phyloP scores from a whole-genome alignment of 2,888 invertebrate genomes.

The Phaedon cochleariae region DNA sequence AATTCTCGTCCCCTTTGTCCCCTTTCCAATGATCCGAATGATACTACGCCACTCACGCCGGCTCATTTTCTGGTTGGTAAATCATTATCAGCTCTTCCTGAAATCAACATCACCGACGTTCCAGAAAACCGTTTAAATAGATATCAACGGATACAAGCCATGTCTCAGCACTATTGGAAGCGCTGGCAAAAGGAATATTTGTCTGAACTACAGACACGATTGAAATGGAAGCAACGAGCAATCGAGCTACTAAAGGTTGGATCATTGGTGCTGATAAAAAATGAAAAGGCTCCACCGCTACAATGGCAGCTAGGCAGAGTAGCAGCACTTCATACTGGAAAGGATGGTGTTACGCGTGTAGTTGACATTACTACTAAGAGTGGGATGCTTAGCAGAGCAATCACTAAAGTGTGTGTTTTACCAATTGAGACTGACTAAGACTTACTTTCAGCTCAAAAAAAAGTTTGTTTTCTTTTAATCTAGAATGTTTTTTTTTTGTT shows the following conservation, averaged over 20 bases:
- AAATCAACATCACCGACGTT: slow-evolving; percentile 14
- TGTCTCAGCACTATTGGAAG: slow-evolving; percentile 31
- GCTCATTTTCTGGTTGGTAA: slow-evolving; percentile 33
- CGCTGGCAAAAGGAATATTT: slow-evolving; percentile 37
- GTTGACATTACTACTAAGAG: slow-evolving; percentile 22
- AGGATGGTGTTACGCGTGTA: slow-evolving; percentile 29
- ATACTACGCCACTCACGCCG: slow-evolving; percentile 29
- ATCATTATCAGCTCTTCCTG: slow-evolving; percentile 30
- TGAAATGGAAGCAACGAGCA: slow-evolving; percentile 26
- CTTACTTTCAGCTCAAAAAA: too few species aligned
- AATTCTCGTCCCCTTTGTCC: slow-evolving; percentile 39
- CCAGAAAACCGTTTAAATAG: slow-evolving; percentile 12
- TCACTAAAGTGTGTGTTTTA: slow-evolving; percentile 29
- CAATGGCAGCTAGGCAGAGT: too few species aligned
- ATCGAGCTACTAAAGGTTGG: slow-evolving; percentile 2
- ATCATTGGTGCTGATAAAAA: too few species aligned
- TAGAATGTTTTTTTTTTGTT: too few species aligned
- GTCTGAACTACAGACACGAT: slow-evolving; percentile 32
- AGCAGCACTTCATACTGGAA: slow-evolving; percentile 36
- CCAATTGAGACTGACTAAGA: too few species aligned
- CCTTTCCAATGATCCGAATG: slow-evolving; percentile 27
- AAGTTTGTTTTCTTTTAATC: too few species aligned
- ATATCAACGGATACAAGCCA: slow-evolving; percentile 20
- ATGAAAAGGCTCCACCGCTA: slow-evolving; percentile 33
- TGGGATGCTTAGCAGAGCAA: slow-evolving; percentile 20